phyloP scores from a whole-genome alignment of 2,888 invertebrate genomes.

The Mythimna lalbum region DNA sequence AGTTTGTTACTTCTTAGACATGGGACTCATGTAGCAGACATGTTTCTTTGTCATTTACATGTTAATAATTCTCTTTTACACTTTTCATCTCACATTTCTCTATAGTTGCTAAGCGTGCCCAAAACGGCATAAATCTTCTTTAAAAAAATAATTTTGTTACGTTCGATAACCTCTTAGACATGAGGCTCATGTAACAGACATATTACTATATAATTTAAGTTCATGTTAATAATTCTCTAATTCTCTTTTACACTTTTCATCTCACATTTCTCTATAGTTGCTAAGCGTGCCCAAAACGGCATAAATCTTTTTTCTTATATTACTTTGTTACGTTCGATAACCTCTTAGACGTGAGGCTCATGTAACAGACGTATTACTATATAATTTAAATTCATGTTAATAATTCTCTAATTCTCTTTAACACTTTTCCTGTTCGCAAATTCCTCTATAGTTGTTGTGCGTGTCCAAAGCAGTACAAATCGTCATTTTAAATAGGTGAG shows the following conservation, averaged over 20 bases:
- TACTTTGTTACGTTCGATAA: no score
- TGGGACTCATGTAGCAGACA: not conserved
- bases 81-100: not conserved
- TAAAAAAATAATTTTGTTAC: no score
- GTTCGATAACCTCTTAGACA: no score
- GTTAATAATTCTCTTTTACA: not conserved
- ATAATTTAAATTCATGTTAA: not conserved
- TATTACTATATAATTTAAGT: not conserved
- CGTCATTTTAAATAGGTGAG: constrained; percentile 44
- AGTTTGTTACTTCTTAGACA: constrained; percentile 59
- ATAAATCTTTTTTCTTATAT: constrained; percentile 16
- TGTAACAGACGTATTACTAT: no score
- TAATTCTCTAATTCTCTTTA: constrained; percentile 1
- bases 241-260: not conserved
- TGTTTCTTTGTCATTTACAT: not conserved
- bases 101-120: constrained; percentile 10
- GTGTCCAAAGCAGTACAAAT: not conserved
- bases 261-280: constrained; percentile 2
- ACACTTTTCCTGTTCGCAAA: not conserved
- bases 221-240: not conserved
- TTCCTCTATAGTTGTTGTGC: constrained; percentile 10
- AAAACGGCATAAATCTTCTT: constrained; percentile 17
- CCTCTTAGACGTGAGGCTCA: no score
- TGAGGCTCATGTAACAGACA: no score
- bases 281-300: constrained; percentile 1